Percentiles rank a stretch among this genome's conserved stretches.
Conservation (phyloP, 2,113 vertebrate genomes). For the Syngnathoides biaculeatus region DNA sequence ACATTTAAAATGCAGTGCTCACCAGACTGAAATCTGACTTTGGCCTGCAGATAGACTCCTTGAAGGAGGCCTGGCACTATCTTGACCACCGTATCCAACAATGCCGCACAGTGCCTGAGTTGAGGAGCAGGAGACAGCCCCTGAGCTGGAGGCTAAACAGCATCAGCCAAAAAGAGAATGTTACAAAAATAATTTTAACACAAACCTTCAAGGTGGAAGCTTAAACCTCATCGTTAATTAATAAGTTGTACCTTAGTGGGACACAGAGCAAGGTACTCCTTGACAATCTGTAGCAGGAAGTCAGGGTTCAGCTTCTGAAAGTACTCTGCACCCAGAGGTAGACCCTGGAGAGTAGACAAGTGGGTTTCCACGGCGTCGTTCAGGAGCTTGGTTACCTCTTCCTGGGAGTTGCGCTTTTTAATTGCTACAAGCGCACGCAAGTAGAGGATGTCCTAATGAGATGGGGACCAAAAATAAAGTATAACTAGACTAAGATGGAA, state of each 20-base stretch:
- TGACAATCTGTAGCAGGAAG: conserved; percentile 90
- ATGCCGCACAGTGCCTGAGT: conserved; percentile 82
- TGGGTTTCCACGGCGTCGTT: conserved; percentile 90
- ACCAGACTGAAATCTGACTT: conserved; percentile 92
- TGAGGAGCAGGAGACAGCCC: conserved; percentile 80
- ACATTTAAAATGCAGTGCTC: conserved; percentile 27
- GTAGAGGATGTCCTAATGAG: conserved; percentile 83
- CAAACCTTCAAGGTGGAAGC: background rate
- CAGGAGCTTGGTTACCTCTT: conserved; percentile 83
- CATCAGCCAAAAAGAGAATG: conserved; percentile 1
- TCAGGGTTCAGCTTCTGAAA: conserved; percentile 94
- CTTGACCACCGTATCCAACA: conserved; percentile 88
- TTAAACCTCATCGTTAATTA: background rate
- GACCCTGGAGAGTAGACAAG: conserved; percentile 82
- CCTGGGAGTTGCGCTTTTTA: conserved; percentile 77
- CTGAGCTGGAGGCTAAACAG: conserved; percentile 75
- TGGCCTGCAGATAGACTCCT: conserved; percentile 84
- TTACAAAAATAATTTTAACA: background rate
- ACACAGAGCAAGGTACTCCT: conserved; percentile 85
- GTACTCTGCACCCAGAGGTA: conserved; percentile 90
- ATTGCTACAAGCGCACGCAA: conserved; percentile 82
- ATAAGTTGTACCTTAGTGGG: conserved; percentile 79
- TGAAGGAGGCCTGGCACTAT: conserved; percentile 86
- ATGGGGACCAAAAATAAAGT: background rate
- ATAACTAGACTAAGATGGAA: background rate